phyloP scores from a whole-genome alignment of 1,140 invertebrate genomes.

The Drosophila subpulchrella region DNA sequence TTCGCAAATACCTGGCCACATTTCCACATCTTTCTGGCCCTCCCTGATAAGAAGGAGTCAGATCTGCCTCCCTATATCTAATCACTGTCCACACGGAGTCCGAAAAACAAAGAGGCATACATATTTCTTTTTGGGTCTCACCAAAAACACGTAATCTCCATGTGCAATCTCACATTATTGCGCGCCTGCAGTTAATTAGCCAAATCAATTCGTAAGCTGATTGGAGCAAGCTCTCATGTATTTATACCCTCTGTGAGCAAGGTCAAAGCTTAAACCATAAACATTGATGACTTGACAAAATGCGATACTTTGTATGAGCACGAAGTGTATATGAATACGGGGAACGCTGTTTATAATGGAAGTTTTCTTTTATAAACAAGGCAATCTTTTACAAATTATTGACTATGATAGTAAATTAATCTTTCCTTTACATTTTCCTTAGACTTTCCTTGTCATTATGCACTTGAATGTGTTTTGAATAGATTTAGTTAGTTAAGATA shows the following conservation, averaged over 20 bases:
- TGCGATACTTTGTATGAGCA: conserved; percentile 41
- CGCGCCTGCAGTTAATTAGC: conserved; percentile 54
- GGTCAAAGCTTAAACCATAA: conserved; percentile 73
- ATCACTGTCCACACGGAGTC: background rate
- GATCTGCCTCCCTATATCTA: conserved; percentile 5
- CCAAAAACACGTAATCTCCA: conserved; percentile 15
- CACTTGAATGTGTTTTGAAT: background rate
- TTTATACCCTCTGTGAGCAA: conserved; percentile 51
- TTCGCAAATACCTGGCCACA: conserved; percentile 39
- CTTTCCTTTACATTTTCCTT: background rate
- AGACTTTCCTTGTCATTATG: background rate
- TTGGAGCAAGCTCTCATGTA: conserved; percentile 36
- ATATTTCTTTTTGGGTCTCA: background rate
- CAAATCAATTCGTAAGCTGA: conserved; percentile 56
- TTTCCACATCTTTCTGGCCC: conserved; percentile 21
- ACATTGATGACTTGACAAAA: conserved; percentile 79
- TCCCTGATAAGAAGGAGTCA: conserved; percentile 3
- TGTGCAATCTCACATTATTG: conserved; percentile 23
- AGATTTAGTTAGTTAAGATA: no score
- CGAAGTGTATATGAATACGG: conserved; percentile 4
- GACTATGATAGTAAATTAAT: background rate
- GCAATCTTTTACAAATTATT: background rate
- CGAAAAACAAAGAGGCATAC: background rate
- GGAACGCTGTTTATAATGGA: background rate
- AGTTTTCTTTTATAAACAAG: background rate